phyloP scores from a whole-genome alignment of 1,140 invertebrate genomes.

The Vanessa tameamea region DNA sequence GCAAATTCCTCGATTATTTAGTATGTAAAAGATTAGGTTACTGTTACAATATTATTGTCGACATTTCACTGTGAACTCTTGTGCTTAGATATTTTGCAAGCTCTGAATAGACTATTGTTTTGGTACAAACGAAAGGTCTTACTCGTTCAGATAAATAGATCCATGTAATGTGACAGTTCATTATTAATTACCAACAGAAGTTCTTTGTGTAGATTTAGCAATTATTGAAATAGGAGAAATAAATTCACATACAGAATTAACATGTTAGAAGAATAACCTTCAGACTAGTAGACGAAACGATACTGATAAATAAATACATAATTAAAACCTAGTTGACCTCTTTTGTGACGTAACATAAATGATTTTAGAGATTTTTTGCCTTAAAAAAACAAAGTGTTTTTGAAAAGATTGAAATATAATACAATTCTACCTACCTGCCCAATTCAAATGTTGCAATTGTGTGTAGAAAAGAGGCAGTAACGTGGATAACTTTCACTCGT shows the following conservation, averaged over 20 bases:
- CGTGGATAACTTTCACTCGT: conserved; percentile 55
- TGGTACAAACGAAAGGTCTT: conserved; percentile 43
- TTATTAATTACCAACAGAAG: conserved; percentile 53
- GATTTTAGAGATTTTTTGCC: too few relatives aligned
- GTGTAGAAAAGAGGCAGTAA: conserved; percentile 10
- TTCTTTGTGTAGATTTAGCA: neutral
- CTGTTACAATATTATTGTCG: conserved; percentile 46
- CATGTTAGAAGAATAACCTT: neutral
- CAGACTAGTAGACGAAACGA: neutral
- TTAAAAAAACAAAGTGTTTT: neutral
- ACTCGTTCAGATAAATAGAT: conserved; percentile 60
- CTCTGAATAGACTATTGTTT: conserved; percentile 58
- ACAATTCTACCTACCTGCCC: neutral
- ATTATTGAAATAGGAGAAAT: neutral
- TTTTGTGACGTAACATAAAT: too few relatives aligned
- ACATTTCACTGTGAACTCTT: conserved; percentile 56
- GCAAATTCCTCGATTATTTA: neutral
- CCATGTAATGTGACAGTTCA: conserved; percentile 52
- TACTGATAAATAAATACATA: too few relatives aligned
- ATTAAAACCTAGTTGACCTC: too few relatives aligned
- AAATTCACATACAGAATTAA: neutral
- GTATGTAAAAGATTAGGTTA: conserved; percentile 36
- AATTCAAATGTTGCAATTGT: neutral
- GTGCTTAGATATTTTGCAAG: conserved; percentile 62
- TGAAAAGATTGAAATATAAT: neutral